Evolutionary conservation across 2,888 invertebrate genomes (phyloP).

Genomic region (Cataglyphis altisquamis): DNA sequence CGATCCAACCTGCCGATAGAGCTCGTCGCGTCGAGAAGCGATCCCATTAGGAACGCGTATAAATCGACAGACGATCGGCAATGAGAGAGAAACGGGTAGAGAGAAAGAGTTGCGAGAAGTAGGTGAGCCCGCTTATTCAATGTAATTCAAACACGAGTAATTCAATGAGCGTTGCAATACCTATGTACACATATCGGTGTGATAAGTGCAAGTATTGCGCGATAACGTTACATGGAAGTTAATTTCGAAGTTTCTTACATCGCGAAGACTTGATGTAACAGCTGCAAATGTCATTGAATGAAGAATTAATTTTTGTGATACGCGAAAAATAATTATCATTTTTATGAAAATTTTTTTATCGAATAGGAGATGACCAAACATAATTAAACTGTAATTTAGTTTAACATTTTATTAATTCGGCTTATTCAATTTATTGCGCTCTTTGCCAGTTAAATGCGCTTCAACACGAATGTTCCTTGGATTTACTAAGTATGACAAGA

Average conservation of each 20-base stretch:
- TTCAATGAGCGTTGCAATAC: slow-evolving; percentile 22
- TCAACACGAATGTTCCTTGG: not conserved
- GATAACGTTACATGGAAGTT: not conserved
- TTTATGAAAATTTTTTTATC: not conserved
- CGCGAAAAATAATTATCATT: not conserved
- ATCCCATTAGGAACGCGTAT: slow-evolving; percentile 52
- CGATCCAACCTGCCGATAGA: slow-evolving; percentile 60
- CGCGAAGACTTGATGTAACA: not conserved
- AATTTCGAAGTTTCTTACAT: not conserved
- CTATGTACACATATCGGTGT: not conserved
- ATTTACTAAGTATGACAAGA: slow-evolving; percentile 7
- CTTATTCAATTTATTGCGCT: not conserved
- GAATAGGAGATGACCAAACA: not conserved
- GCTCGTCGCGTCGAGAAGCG: not conserved
- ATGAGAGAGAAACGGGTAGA: not conserved
- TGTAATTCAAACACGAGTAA: slow-evolving; percentile 35
- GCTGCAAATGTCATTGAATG: not conserved
- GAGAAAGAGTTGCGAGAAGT: not conserved
- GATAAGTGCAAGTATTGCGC: not conserved
- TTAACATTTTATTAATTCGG: not conserved
- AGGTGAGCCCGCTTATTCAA: slow-evolving; percentile 17
- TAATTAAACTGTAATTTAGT: not conserved
- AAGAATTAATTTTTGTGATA: not conserved
- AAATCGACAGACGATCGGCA: not conserved
- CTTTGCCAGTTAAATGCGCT: not conserved